Base-by-base conservation (phyloP, 37 sponge, comb jelly and placozoan genomes). In the Amphimedon queenslandica region DNA sequence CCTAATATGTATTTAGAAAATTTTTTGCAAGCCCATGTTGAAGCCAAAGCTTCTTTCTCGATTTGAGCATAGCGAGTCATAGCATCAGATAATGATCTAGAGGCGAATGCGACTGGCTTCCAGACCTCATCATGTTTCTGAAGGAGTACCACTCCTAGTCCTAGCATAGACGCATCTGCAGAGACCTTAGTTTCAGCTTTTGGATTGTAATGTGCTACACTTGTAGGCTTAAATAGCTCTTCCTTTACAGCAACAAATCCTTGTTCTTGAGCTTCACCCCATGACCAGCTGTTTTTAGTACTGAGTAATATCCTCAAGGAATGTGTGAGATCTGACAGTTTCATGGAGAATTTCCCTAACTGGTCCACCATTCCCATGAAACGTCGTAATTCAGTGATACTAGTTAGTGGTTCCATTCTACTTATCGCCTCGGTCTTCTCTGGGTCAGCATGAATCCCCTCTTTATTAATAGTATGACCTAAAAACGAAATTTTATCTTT, bases 361-460 rank as follows among this genome's bases (percentile, higher is more conserved):
- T 65, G 66, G 36, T 65, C 31, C 66, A 65, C 66, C 66, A 65
- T 65, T n/a, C 66, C 66, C 31, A 65, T 21, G 1, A 65, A 65
- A 23, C 66, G 25, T 10, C 66, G 25, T 28, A 65, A 34, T 34
- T 65, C 35, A 32, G 66, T 23, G 36, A 65, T 28, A 65, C 31
- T 10, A 23, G 21, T 23, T 65, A 3, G 66, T 30, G 66, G 33
- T 65, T n/a, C 21, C 66, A 65, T 3, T 23, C 31, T 65, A 30
- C 27, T 30, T 30, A 65, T 65, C 33, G 66, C 66, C 23, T 30
- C 33, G 21, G 66, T 65, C 30, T 65, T 65, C 25, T 65, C 33
- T 23, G 66, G 66, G 31, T 65, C 66, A 32, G 66, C 30, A 2
- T 23, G 30, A 28, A 65, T 65, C 31, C 33, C 66, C 21, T 34